Evolutionary conservation across 2,888 invertebrate species (phyloP).

Genomic region (Philonicus albiceps): DNA sequence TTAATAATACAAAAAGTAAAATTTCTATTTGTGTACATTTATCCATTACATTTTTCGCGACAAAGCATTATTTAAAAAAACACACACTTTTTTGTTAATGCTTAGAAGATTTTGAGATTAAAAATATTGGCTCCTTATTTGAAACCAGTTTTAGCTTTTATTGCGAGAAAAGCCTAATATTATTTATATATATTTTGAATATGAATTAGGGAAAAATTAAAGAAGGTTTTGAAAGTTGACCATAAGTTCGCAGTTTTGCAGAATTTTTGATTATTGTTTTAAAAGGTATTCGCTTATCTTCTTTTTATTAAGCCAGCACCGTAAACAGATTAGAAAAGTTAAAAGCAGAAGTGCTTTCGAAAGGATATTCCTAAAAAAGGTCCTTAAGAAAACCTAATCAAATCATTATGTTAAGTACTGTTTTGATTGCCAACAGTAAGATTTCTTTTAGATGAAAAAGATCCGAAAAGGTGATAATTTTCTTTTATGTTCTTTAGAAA

Average conservation of each 20-base stretch:
- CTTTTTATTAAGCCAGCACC: not conserved
- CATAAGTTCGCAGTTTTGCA: too few species aligned
- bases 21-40: not conserved
- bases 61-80: not conserved
- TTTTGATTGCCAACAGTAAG: not conserved
- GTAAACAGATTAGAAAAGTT: not conserved
- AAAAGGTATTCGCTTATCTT: not conserved
- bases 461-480: not conserved
- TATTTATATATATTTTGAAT: too few species aligned
- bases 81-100: not conserved
- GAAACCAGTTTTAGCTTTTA: too few species aligned
- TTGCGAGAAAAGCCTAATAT: too few species aligned
- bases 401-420: too few species aligned
- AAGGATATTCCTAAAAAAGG: not conserved
- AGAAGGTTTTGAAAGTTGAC: too few species aligned
- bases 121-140: too few species aligned
- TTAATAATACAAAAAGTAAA: not conserved
- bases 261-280: too few species aligned
- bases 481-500: not conserved
- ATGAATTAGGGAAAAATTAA: too few species aligned
- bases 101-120: not conserved
- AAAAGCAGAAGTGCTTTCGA: not conserved
- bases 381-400: not conserved
- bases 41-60: not conserved
- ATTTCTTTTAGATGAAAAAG: not conserved